Evolutionary conservation across 2,888 invertebrate species (phyloP), one percentile per base, ranked within the genome.

Genomic region (Elmis aenea): DNA sequence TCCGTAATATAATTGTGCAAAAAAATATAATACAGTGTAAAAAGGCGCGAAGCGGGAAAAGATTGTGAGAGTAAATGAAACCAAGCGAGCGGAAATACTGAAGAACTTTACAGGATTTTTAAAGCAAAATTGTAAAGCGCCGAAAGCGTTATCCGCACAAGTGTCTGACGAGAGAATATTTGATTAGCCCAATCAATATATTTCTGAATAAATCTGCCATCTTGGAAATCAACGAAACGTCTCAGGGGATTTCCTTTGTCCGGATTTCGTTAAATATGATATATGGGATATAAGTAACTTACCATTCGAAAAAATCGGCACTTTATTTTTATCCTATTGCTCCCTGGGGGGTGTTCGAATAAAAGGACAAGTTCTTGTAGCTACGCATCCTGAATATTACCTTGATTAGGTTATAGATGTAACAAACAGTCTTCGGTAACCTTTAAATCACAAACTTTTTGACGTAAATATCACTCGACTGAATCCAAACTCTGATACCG

Each of bases 141-240:
- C 41, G 32, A 33, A 38, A 43, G 51, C 49, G 39, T 42, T 46
- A 45, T 45, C 43, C 45, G 29, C 36, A 37, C 42, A 41, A 47
- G 38, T 47, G 36, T 39, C 39, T 42, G 32, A n/a, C 23, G 39
- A 38, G 42, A 46, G 48, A 50, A 44, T 48, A 51, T 52, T 53
- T 54, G 54, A 55, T 55, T 55, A 55, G 52, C 43, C 41, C 54
- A 55, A 55, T 55, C 55, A 54, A 55, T 55, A 55, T 44, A 45
- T 48, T 49, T 46, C 45, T 47, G 30, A 39, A 39, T 44, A 44
- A 44, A 44, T 44, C 36, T 37, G 32, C 39, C 39, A 40, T 36
- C 36, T 36, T 44, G 42, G 33, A 42, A 42, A 42, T 38, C 45
- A 38, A 31, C 28, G 36, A 24, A 23, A 33, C 42, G 23, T 33